These are phyloP conservation scores for Butorides virescens DNA, from an alignment of 2,113 vertebrate species.

Conservation along the genomic window DNA sequence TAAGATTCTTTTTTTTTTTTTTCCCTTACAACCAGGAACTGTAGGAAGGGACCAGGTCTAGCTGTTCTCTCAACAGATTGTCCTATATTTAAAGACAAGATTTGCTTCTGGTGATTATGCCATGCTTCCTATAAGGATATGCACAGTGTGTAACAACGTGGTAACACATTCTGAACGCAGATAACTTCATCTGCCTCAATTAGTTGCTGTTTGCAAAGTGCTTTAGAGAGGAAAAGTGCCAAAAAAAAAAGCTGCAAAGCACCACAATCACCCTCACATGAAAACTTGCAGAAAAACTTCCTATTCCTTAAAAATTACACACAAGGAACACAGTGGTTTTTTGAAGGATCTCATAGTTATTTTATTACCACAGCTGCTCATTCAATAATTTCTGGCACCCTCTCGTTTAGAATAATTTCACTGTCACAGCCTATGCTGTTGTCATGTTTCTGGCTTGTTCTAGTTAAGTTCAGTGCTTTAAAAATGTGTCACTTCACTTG, in stretches of 20 bases:
- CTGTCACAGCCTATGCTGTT: background rate
- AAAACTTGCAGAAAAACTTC: background rate
- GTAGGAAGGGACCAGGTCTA: background rate
- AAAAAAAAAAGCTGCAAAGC: background rate
- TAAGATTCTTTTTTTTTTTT: background rate
- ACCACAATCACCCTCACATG: background rate
- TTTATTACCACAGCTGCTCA: background rate
- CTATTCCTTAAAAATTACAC: background rate
- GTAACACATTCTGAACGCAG: background rate
- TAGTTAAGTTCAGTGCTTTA: background rate
- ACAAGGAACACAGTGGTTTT: background rate
- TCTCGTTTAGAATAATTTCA: background rate
- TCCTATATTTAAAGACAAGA: background rate
- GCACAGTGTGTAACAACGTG: background rate
- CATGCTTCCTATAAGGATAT: background rate
- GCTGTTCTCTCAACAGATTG: background rate
- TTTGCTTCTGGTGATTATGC: background rate
- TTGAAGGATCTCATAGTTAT: background rate
- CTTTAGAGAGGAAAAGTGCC: background rate
- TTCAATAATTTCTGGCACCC: background rate
- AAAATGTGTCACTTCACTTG: background rate
- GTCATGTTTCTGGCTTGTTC: background rate
- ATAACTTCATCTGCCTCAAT: background rate
- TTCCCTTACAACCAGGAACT: background rate
- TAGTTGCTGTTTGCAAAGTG: background rate